A percentile compares a stretch with the other conserved stretches of the same genome.
Evolutionary conservation across 92 coral and sea anemone genomes (phyloP).

Genomic region (Palythoa grandiflora): DNA sequence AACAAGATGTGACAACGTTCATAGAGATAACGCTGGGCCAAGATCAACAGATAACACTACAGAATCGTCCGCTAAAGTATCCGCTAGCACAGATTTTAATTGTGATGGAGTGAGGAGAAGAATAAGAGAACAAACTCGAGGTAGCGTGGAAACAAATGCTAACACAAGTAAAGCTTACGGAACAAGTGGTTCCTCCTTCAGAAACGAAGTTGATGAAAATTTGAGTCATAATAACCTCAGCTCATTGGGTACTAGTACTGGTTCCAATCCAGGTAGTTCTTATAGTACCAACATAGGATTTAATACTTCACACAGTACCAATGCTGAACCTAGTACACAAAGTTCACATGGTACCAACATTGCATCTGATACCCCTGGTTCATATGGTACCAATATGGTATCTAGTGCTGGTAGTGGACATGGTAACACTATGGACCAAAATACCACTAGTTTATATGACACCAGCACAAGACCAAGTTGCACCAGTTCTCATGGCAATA

Average conservation of each 20-base stretch:
- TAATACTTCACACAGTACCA: neutral
- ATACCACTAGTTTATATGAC: neutral
- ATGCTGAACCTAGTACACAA: neutral
- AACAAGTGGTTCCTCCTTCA: neutral
- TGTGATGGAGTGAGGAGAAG: slow-evolving; percentile 14
- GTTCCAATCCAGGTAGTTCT: neutral
- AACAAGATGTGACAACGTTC: neutral
- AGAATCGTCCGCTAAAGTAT: neutral
- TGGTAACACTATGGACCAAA: neutral
- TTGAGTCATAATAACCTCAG: neutral
- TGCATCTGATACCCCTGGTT: neutral
- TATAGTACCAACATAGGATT: neutral
- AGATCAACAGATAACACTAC: neutral
- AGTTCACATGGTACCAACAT: neutral
- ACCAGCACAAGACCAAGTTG: neutral
- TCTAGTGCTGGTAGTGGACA: neutral
- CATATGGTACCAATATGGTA: neutral
- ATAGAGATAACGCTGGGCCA: neutral
- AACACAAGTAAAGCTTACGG: neutral
- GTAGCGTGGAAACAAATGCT: neutral
- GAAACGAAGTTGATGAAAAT: neutral
- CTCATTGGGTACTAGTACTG: neutral
- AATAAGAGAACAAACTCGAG: neutral
- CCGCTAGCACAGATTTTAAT: neutral
- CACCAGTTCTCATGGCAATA: neutral